phyloP scores from a whole-genome alignment of 2,113 vertebrate species.

The Rousettus leschenaultii region DNA sequence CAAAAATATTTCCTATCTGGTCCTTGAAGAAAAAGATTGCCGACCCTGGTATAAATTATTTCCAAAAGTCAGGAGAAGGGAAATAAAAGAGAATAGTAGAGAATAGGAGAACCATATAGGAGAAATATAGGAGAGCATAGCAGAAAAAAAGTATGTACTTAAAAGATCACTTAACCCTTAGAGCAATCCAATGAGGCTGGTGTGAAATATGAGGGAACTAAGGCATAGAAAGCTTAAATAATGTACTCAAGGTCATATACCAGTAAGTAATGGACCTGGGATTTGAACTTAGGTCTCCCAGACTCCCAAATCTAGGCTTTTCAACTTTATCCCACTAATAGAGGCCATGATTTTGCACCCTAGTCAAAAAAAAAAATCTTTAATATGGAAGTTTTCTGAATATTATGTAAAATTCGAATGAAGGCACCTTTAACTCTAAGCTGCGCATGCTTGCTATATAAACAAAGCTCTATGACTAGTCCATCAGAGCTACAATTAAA shows the following conservation, averaged over 20 bases:
- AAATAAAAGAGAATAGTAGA: background rate
- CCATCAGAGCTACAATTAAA: fast-evolving
- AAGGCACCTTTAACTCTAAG: background rate
- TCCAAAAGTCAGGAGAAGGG: background rate
- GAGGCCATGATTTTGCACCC: background rate
- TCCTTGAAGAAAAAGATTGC: background rate
- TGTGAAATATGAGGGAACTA: background rate
- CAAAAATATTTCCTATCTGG: background rate
- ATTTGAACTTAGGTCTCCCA: background rate
- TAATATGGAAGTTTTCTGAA: background rate
- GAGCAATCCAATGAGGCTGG: background rate
- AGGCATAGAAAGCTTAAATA: background rate
- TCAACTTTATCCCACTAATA: background rate
- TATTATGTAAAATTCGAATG: background rate
- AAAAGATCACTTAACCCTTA: background rate
- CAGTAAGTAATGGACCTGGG: background rate
- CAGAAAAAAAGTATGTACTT: background rate
- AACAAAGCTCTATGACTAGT: background rate
- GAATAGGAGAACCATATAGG: background rate
- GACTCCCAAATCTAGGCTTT: background rate
- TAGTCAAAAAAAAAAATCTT: constrained; percentile 25
- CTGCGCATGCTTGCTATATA: background rate
- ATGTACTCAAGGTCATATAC: background rate
- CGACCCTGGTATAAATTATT: background rate
- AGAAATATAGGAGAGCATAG: background rate